A percentile compares a stretch with the other conserved stretches of the same genome.
Evolutionary conservation across 2,888 invertebrate genomes (phyloP).

Genomic region (Callosobruchus maculatus): DNA sequence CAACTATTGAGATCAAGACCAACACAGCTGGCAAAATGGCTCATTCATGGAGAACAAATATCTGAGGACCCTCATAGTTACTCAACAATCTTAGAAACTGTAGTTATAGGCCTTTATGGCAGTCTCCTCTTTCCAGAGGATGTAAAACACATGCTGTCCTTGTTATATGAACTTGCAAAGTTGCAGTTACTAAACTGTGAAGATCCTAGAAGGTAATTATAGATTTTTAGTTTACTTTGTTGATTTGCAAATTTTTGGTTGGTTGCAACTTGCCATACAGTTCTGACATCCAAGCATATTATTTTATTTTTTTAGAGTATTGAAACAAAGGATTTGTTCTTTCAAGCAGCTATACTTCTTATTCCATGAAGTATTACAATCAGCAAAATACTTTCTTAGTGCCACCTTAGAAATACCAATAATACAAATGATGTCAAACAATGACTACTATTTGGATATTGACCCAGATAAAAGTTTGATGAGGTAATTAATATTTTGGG

Average conservation of each 20-base stretch:
- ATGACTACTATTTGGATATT: slow-evolving; percentile 87
- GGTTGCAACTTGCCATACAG: too few species aligned
- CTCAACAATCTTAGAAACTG: slow-evolving; percentile 52
- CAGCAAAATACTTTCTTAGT: slow-evolving; percentile 89
- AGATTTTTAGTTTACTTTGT: neutral
- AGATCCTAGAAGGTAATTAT: slow-evolving; percentile 57
- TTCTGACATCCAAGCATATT: neutral
- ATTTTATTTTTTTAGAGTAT: slow-evolving; percentile 54
- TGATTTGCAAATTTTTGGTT: slow-evolving; percentile 5
- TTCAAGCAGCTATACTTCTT: slow-evolving; percentile 83
- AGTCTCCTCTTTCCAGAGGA: slow-evolving; percentile 74
- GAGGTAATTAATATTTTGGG: slow-evolving; percentile 48
- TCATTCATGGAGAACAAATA: slow-evolving; percentile 64
- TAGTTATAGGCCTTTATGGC: slow-evolving; percentile 67
- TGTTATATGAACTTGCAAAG: slow-evolving; percentile 65
- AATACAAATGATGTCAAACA: slow-evolving; percentile 84
- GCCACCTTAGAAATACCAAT: slow-evolving; percentile 90
- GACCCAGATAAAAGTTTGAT: slow-evolving; percentile 83
- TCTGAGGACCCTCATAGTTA: slow-evolving; percentile 36
- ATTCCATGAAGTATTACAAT: slow-evolving; percentile 84
- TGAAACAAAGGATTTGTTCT: slow-evolving; percentile 82
- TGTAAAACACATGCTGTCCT: slow-evolving; percentile 61
- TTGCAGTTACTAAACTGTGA: slow-evolving; percentile 68
- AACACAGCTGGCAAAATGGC: slow-evolving; percentile 64
- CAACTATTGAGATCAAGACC: slow-evolving; percentile 66